phyloP scores from a whole-genome alignment of 2,888 invertebrate genomes.

The Polyommatus iphigenia region DNA sequence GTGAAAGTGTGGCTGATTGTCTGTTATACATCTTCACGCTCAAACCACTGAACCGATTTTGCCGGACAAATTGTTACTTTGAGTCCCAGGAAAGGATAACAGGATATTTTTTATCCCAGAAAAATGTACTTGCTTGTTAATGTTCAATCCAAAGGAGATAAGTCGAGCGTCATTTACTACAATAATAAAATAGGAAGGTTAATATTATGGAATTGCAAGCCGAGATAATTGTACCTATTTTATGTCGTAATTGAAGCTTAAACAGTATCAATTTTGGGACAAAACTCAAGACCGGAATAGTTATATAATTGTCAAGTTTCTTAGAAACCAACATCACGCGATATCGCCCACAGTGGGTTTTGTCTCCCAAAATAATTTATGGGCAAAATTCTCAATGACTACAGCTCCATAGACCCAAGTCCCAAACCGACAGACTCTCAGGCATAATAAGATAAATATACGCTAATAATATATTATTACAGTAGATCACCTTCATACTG shows the following conservation, averaged over 20 bases:
- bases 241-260: not conserved
- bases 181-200: no score
- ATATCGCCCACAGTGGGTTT: not conserved
- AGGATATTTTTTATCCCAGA: no score
- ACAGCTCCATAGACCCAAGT: not conserved
- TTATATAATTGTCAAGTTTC: not conserved
- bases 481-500: no score
- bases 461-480: no score
- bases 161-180: no score
- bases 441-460: not conserved
- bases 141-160: no score
- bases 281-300: not conserved
- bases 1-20: no score
- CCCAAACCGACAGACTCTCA: not conserved
- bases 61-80: no score
- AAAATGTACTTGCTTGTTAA: no score
- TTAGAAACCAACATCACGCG: not conserved
- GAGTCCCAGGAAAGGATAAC: no score
- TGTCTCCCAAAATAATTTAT: slow-evolving; percentile 10
- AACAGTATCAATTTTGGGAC: not conserved
- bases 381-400: not conserved
- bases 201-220: not conserved
- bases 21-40: no score
- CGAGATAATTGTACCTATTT: not conserved
- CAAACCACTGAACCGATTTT: no score